Evolutionary conservation across 2,888 invertebrate species (phyloP).

Genomic region (Phania funesta): DNA sequence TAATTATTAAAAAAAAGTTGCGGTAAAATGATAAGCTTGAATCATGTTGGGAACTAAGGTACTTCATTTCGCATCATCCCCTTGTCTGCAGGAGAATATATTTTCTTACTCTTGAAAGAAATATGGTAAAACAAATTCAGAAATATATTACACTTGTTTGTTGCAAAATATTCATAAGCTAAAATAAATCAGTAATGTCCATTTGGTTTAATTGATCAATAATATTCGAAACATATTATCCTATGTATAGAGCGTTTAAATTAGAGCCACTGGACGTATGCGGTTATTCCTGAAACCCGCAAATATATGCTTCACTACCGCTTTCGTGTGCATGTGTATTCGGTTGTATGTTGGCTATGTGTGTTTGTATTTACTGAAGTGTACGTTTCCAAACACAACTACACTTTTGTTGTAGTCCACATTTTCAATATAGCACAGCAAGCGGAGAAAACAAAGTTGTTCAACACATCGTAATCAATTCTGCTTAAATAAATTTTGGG

Average conservation of each 20-base stretch:
- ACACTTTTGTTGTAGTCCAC: conserved; percentile 1
- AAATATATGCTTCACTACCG: background rate
- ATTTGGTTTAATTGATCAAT: background rate
- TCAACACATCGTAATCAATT: conserved; percentile 51
- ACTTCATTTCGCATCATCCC: no score
- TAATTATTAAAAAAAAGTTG: no score
- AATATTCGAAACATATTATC: conserved; percentile 13
- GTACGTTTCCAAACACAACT: conserved; percentile 12
- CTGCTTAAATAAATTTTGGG: conserved; percentile 19
- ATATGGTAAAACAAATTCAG: conserved; percentile 14
- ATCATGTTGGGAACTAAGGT: no score
- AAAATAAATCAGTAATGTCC: conserved; percentile 4
- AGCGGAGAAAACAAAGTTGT: conserved; percentile 51
- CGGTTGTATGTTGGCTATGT: background rate
- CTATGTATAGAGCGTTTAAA: no score
- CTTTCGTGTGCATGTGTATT: background rate
- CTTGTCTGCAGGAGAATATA: background rate
- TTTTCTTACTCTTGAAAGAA: background rate
- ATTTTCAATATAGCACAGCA: conserved; percentile 21
- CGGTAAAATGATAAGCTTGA: no score
- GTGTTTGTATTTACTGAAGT: conserved; percentile 12
- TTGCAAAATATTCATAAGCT: conserved; percentile 6
- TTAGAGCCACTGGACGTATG: no score
- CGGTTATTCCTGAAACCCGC: no score
- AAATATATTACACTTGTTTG: conserved; percentile 21